These are phyloP conservation scores for Formica exsecta DNA, from an alignment of 1,140 invertebrate genomes.

Conservation along the genomic window DNA sequence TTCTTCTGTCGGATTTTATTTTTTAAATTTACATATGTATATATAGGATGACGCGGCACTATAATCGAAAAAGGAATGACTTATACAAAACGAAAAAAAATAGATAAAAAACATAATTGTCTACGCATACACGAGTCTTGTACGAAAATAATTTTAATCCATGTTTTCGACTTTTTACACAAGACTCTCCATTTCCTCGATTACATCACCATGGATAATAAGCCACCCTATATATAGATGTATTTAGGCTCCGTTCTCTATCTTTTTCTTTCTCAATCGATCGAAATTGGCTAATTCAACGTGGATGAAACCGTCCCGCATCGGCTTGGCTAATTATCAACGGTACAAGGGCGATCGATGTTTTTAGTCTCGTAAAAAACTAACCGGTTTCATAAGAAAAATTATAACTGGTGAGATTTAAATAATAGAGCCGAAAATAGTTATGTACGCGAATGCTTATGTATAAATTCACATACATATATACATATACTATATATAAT, in stretches of 20 bases:
- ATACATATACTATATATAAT: no score
- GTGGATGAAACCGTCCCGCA: slow-evolving; percentile 53
- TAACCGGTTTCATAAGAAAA: slow-evolving; percentile 22
- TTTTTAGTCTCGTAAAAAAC: slow-evolving; percentile 32
- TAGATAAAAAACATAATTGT: no score
- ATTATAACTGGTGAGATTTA: background rate
- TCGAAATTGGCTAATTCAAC: slow-evolving; percentile 74
- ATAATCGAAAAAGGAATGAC: background rate
- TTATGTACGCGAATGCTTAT: no score
- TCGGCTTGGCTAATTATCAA: slow-evolving; percentile 56
- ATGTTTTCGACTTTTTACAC: background rate
- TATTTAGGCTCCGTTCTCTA: slow-evolving; percentile 40
- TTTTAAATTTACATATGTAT: background rate
- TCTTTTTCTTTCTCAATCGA: slow-evolving; percentile 63
- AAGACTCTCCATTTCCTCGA: background rate
- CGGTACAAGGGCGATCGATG: slow-evolving; percentile 41
- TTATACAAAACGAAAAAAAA: background rate
- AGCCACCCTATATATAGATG: slow-evolving; percentile 10
- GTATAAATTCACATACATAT: no score
- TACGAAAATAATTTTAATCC: background rate
- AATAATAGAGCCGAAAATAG: background rate
- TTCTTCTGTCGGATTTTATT: background rate
- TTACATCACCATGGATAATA: background rate
- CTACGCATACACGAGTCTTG: background rate
- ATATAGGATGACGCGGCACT: background rate